Evolutionary conservation across 2,797 vertebrate genomes (phyloP), one percentile per base, ranked within the genome.

Genomic region (Hylomyscus alleni): DNA sequence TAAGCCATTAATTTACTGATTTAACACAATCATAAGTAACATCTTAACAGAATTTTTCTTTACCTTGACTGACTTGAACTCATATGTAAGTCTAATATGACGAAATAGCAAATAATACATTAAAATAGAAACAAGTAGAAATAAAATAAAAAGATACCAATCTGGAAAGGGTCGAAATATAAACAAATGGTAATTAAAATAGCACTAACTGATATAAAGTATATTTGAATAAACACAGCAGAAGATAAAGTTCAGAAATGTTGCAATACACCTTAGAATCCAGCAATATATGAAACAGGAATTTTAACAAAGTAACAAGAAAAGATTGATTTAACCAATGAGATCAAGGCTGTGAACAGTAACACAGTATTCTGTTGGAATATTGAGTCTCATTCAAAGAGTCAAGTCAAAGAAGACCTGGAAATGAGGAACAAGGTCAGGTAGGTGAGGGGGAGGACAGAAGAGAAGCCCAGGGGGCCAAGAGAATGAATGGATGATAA

Each of bases 11-110:
- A 52, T 24, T 8, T 24, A 50, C 0, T 89, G 34, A 76, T 19
- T 19, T 1, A 44, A 91, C 5, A 62, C 24, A 93, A 75, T 12
- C 5, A 13, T 54, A 75, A 44, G 24, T 4, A 56, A 78, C 12
- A 62, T 2, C 9, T 52, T 13, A 40, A 9, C 12, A 56, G 29
- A 12, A 40, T 50, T 88, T 72, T 65, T 76, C 50, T 76, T 95
- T 82, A 93, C 86, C 8, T 17, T 91, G 37, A 95, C n/a, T n/a
- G 37, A 76, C n/a, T 88, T 93, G 65, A 94, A 89, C 80, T 93
- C 19, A 69, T 37, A 93, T 12, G 56, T 26, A 91, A 91, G 19
- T 44, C 19, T 91, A 86, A 93, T 62, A 34, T 44, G n/a, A 73
- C 89, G 20, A 85, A 94, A 62, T 50, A 82, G n/a, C 11, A 92